phyloP scores from a whole-genome alignment of 2,888 invertebrate species.

The Pollenia amentaria region DNA sequence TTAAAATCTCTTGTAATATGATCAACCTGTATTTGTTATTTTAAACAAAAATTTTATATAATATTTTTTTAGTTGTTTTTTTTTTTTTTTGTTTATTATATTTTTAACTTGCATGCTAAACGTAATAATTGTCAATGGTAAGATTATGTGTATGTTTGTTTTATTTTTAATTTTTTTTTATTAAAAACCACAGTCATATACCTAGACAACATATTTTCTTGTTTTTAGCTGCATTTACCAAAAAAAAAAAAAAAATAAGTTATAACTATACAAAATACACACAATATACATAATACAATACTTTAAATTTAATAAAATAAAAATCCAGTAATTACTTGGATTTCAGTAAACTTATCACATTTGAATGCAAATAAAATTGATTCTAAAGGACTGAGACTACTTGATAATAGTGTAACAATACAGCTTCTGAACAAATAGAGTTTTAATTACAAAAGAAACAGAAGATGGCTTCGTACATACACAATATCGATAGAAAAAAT shows the following conservation, averaged over 20 bases:
- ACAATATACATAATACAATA: not conserved
- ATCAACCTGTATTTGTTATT: conserved; percentile 22
- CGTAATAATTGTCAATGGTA: conserved; percentile 43
- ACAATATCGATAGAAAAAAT: no score
- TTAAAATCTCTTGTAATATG: conserved; percentile 28
- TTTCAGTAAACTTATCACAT: no score
- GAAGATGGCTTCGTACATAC: no score
- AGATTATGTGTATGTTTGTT: not conserved
- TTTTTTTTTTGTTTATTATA: not conserved
- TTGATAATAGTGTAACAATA: no score
- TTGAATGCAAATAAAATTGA: no score
- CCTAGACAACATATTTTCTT: not conserved
- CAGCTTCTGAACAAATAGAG: no score
- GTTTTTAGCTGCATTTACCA: not conserved
- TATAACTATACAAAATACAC: not conserved
- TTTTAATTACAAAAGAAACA: no score
- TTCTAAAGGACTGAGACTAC: no score
- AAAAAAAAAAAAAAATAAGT: not conserved
- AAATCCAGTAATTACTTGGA: not conserved
- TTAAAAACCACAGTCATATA: conserved; percentile 11
- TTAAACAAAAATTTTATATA: conserved; percentile 24
- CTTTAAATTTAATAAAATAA: conserved; percentile 1
- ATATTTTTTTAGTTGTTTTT: conserved; percentile 5
- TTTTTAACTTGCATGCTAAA: conserved; percentile 5
- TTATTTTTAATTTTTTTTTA: no score